These are phyloP conservation scores for Tetraneura akinire DNA, from an alignment of 1,140 invertebrate genomes.

Conservation along the genomic window DNA sequence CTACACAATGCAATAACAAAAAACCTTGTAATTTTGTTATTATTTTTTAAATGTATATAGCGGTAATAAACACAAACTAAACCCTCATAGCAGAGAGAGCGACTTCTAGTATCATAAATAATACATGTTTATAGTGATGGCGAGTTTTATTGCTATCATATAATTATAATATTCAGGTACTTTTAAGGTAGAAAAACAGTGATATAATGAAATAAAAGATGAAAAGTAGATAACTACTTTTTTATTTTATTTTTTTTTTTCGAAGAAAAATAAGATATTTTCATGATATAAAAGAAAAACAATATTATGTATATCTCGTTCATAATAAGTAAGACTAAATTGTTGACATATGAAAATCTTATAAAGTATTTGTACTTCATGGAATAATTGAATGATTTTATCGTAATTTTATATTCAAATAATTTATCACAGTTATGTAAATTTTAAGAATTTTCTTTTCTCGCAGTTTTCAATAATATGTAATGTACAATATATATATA, in stretches of 20 bases:
- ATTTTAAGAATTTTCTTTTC: too few species aligned
- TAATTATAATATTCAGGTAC: conserved; percentile 18
- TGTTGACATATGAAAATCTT: background rate
- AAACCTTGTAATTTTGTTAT: background rate
- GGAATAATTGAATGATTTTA: too few species aligned
- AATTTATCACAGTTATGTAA: too few species aligned
- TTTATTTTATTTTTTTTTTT: background rate
- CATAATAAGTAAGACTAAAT: background rate
- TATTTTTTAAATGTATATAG: background rate
- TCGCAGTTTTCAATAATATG: too few species aligned
- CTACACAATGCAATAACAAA: background rate
- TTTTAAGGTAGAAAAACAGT: background rate
- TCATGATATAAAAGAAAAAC: background rate
- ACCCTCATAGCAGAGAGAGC: background rate
- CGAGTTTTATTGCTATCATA: background rate
- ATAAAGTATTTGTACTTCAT: too few species aligned
- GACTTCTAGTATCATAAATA: conserved; percentile 19
- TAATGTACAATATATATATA: too few species aligned
- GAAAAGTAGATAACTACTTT: too few species aligned
- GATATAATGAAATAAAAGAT: background rate
- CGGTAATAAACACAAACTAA: conserved; percentile 3
- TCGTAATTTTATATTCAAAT: too few species aligned
- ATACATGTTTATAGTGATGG: conserved; percentile 21
- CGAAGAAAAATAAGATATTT: background rate
- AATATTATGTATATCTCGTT: background rate